Evolutionary conservation across 2,797 vertebrate species (phyloP).

Genomic region (Lacerta bilineata): DNA sequence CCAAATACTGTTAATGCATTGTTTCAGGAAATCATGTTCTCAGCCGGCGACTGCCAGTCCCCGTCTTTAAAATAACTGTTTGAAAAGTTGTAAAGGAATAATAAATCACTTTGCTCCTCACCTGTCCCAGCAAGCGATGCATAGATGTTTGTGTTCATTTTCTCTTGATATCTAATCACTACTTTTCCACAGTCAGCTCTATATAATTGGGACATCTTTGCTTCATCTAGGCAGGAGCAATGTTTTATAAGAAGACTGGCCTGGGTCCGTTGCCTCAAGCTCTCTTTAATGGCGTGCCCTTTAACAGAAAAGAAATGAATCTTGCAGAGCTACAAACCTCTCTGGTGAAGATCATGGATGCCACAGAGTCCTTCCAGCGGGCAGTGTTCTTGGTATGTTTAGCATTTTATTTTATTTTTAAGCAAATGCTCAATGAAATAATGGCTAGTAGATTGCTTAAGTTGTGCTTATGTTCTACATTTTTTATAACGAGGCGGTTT

Average conservation of each 20-base stretch:
- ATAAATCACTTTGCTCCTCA: conserved; percentile 11
- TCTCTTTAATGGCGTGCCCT: conserved; percentile 94
- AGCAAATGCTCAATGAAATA: conserved; percentile 44
- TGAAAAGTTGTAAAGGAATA: conserved; percentile 32
- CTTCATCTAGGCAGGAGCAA: conserved; percentile 86
- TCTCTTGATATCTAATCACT: conserved; percentile 56
- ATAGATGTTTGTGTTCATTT: conserved; percentile 42
- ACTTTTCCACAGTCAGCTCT: conserved; percentile 61
- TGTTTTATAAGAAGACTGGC: conserved; percentile 90
- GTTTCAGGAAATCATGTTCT: conserved; percentile 16
- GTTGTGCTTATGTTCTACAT: conserved; percentile 3
- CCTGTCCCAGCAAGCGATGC: conserved; percentile 18
- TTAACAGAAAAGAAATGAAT: conserved; percentile 88
- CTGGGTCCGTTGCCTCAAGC: conserved; percentile 90
- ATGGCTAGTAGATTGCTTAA: conserved; percentile 22
- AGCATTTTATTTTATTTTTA: conserved; percentile 41
- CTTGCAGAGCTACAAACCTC: conserved; percentile 89
- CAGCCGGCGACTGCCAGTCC: not conserved
- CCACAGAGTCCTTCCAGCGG: conserved; percentile 88
- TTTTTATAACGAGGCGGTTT: conserved; percentile 39
- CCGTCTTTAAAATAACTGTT: not conserved
- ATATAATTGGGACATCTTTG: conserved; percentile 73
- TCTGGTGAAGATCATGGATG: conserved; percentile 91
- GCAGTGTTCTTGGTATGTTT: conserved; percentile 89
- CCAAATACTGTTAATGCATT: not conserved